Evolutionary conservation across 2,113 vertebrate species (phyloP).

Genomic region (Otocyon megalotis): DNA sequence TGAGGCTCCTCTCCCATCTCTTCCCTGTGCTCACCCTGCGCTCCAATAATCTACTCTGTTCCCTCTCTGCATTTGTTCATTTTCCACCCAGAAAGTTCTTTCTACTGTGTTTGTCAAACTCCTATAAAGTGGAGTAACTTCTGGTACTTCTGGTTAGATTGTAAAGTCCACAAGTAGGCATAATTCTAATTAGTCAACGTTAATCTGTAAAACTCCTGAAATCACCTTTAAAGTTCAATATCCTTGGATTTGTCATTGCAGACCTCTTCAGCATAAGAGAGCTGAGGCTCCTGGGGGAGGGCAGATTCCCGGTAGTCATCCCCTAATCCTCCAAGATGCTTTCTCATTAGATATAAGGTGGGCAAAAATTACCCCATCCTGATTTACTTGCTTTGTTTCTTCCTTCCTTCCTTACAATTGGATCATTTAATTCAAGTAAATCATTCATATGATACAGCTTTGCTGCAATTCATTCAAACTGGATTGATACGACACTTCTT

Average conservation of each 20-base stretch:
- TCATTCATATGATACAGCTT: neutral
- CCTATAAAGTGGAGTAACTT: neutral
- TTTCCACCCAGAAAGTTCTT: neutral
- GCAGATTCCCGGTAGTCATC: neutral
- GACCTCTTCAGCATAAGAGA: neutral
- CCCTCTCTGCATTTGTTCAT: neutral
- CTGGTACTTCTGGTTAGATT: neutral
- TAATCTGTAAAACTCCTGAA: neutral
- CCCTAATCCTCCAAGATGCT: accelerated
- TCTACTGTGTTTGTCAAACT: neutral
- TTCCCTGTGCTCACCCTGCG: neutral
- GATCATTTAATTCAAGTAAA: neutral
- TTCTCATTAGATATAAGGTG: neutral
- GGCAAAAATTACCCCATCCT: neutral
- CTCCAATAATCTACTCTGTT: neutral
- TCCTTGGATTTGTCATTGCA: neutral
- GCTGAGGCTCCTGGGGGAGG: neutral
- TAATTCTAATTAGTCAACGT: neutral
- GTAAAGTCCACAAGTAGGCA: neutral
- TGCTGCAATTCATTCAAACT: neutral
- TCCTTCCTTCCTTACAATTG: neutral
- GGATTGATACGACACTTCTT: neutral
- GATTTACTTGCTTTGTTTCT: neutral
- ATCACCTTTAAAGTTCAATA: neutral
- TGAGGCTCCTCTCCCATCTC: neutral